Evolutionary conservation across 2,113 vertebrate genomes (phyloP), one percentile per base, ranked within the genome.

Genomic region (Cryptoleucopteryx plumbea): DNA sequence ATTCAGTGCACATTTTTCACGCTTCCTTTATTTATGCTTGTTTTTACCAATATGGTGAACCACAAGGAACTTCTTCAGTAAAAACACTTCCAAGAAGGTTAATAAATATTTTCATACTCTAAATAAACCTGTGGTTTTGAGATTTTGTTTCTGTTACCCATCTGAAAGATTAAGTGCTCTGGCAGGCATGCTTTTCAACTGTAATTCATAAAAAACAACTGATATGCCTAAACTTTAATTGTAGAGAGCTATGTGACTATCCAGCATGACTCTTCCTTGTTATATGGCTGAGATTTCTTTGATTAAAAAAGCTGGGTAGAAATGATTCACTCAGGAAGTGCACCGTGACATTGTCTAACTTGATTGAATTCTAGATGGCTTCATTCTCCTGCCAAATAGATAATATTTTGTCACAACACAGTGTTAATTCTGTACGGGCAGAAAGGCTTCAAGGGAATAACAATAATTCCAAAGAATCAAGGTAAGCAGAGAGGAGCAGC

Each of bases 341-440:
- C 78, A 84, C 70, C 27, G 10, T 96, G 96, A 96, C 93, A 98
- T 96, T 98, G 98, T 98, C 96, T 98, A 97, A 97, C 92, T 84
- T 98, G 95, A 98, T 97, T 97, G 98, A 98, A 98, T 98, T 98
- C 96, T 79, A 97, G 96, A 96, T 95, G 88, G 68, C 92, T 98
- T 98, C 92, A 96, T 98, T 98, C 98, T 98, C 97, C 96, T 87
- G 88, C 82, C 92, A 98, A 97, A 98, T 95, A 97, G 97, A 98
- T 97, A 98, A 98, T 97, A 98, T 98, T 97, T 98, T 98, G 98
- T 98, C 95, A 98, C 93, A 93, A 97, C 91, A 95, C 88, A 94
- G 88, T 97, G 98, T 98, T 98, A 98, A 98, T 98, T 98, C 98
- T 97, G 96, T 93, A 94, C 22, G 58, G 98, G 92, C 94, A 97